Conservation (phyloP, 2,113 vertebrate species). For the Thamnaconus septentrionalis region DNA sequence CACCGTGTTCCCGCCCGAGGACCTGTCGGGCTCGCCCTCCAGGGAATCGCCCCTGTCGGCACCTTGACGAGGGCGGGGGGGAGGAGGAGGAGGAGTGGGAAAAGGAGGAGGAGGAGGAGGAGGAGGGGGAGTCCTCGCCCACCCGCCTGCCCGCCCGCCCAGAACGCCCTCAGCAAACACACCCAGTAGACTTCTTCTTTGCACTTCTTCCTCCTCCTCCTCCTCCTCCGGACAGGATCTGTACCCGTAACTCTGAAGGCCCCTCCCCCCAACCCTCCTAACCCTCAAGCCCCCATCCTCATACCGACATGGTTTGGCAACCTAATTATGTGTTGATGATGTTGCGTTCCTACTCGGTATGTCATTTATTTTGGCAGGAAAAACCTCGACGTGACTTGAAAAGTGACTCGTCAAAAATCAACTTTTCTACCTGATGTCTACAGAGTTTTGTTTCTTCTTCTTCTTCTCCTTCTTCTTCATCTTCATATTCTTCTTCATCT, state of each 20-base stretch:
- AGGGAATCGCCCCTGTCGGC: constrained; percentile 95
- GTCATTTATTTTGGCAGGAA: constrained; percentile 67
- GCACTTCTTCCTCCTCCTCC: constrained; percentile 71
- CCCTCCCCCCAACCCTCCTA: constrained; percentile 16
- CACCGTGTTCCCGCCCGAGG: constrained; percentile 95
- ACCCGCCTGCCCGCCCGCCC: constrained; percentile 44
- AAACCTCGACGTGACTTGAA: constrained; percentile 70
- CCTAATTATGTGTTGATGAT: constrained; percentile 70
- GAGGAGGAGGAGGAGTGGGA: constrained; percentile 63
- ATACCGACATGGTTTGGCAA: constrained; percentile 63
- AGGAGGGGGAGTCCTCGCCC: constrained; percentile 57
- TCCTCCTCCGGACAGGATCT: constrained; percentile 61
- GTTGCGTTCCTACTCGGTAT: constrained; percentile 59
- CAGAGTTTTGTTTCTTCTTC: constrained; percentile 61
- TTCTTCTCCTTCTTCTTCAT: constrained; percentile 21
- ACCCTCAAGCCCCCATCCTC: constrained; percentile 46
- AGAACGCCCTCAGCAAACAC: constrained; percentile 46
- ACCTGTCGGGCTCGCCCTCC: constrained; percentile 90
- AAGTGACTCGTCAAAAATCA: constrained; percentile 78
- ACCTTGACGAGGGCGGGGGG: constrained; percentile 79
- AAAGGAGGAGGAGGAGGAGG: constrained; percentile 39
- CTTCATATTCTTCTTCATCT: neutral
- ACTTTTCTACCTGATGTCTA: constrained; percentile 82
- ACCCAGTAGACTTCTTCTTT: constrained; percentile 77
- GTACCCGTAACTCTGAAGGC: constrained; percentile 55